Evolutionary conservation across 2,113 vertebrate genomes (phyloP).

Genomic region (Petrocephalus microphthalmus): DNA sequence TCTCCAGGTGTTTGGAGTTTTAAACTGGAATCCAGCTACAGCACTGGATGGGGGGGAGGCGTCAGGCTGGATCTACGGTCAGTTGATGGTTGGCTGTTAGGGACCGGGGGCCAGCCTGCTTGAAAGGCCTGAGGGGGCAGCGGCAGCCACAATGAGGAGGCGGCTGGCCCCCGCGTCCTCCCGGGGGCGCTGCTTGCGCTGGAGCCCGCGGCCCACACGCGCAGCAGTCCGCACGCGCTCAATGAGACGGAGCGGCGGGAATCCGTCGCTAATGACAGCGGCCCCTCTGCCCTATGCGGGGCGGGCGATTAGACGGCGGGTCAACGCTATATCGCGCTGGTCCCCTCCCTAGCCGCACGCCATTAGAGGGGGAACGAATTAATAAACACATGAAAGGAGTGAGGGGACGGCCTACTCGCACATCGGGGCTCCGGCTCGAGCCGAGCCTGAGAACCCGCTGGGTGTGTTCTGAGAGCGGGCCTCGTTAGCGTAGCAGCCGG

Average conservation of each 20-base stretch:
- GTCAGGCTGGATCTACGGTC: neutral
- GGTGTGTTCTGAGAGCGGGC: conserved; percentile 25
- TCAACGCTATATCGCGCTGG: conserved; percentile 30
- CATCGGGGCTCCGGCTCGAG: neutral
- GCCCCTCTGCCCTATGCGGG: conserved; percentile 25
- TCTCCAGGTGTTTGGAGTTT: too few species aligned
- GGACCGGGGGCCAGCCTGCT: neutral
- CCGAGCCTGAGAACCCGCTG: neutral
- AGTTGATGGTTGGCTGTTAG: neutral
- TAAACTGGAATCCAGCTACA: neutral
- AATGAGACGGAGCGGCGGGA: conserved; percentile 30
- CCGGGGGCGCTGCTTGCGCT: neutral
- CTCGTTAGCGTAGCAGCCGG: conserved; percentile 23
- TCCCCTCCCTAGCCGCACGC: conserved; percentile 37
- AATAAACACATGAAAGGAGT: conserved; percentile 36
- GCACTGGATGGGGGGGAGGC: neutral
- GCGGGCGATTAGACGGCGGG: conserved; percentile 41
- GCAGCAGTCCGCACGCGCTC: conserved; percentile 13
- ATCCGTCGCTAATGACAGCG: conserved; percentile 36
- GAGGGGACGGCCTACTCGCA: neutral
- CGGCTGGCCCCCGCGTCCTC: neutral
- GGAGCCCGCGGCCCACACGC: neutral
- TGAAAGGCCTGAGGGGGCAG: neutral
- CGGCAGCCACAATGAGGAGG: neutral
- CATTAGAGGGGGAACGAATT: conserved; percentile 45